Conservation (phyloP, 2,797 vertebrate species). For the Danio tinwini region DNA sequence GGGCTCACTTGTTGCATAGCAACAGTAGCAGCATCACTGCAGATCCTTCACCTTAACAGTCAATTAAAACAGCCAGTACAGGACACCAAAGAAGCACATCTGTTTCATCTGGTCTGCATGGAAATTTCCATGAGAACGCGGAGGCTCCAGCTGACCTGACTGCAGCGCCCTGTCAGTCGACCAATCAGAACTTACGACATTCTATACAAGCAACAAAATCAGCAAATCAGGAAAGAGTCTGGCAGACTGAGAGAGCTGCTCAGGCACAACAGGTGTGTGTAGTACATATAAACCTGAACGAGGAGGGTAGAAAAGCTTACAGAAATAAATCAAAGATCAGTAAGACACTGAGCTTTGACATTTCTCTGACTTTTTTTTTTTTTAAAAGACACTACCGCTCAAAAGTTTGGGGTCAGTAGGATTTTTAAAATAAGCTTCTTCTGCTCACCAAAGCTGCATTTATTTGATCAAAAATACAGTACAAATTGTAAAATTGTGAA, state of each 20-base stretch:
- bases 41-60: neutral
- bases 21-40: slow-evolving; percentile 70
- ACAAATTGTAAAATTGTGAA: no score
- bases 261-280: slow-evolving; percentile 8
- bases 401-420: no score
- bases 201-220: neutral
- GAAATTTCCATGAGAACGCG: slow-evolving; percentile 71
- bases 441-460: no score
- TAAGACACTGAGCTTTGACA: neutral
- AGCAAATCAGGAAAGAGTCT: neutral
- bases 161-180: slow-evolving; percentile 20
- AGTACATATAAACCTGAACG: neutral
- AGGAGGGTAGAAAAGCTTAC: neutral
- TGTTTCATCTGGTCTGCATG: slow-evolving; percentile 50
- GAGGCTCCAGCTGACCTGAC: slow-evolving; percentile 46
- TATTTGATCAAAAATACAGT: no score
- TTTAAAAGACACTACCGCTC: no score
- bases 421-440: no score
- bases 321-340: neutral
- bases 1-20: slow-evolving; percentile 73
- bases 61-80: neutral
- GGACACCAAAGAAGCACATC: neutral
- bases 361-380: no score
- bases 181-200: slow-evolving; percentile 28
- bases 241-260: slow-evolving; percentile 41